Evolutionary conservation across 2,797 vertebrate genomes (phyloP).

Genomic region (Hylomyscus alleni): DNA sequence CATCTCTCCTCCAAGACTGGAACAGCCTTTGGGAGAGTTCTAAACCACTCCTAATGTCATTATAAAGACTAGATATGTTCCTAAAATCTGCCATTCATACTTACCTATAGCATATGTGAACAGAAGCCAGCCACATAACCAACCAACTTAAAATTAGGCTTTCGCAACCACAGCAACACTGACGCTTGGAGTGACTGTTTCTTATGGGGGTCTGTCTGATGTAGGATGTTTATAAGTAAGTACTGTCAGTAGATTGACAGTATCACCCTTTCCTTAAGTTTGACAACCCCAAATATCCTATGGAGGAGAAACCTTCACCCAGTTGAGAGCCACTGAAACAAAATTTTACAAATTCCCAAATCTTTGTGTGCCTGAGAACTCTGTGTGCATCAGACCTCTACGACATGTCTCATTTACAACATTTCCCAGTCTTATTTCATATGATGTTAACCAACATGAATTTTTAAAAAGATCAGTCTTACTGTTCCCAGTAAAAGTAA

Average conservation of each 20-base stretch:
- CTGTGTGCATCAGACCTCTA: background rate
- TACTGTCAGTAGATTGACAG: background rate
- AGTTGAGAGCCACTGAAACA: background rate
- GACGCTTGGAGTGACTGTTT: background rate
- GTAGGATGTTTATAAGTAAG: background rate
- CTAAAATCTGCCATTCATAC: slow-evolving; percentile 25
- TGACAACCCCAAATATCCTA: background rate
- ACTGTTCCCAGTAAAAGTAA: slow-evolving; percentile 5
- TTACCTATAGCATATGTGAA: background rate
- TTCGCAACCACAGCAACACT: slow-evolving; percentile 3
- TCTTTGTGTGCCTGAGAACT: background rate
- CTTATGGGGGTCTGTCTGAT: background rate
- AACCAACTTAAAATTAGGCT: background rate
- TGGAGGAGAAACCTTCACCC: background rate
- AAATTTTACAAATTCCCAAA: slow-evolving; percentile 54
- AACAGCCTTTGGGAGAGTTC: background rate
- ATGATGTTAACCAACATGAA: slow-evolving; percentile 33
- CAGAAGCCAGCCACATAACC: slow-evolving; percentile 2
- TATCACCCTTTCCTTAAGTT: background rate
- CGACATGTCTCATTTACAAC: slow-evolving; percentile 18
- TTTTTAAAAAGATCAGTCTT: slow-evolving; percentile 59
- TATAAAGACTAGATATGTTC: background rate
- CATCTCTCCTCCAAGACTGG: background rate
- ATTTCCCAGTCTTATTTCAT: slow-evolving; percentile 14
- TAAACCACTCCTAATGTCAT: background rate